These are phyloP conservation scores for Sylvilagus bachmani DNA, from an alignment of 2,113 vertebrate genomes.

Conservation along the genomic window DNA sequence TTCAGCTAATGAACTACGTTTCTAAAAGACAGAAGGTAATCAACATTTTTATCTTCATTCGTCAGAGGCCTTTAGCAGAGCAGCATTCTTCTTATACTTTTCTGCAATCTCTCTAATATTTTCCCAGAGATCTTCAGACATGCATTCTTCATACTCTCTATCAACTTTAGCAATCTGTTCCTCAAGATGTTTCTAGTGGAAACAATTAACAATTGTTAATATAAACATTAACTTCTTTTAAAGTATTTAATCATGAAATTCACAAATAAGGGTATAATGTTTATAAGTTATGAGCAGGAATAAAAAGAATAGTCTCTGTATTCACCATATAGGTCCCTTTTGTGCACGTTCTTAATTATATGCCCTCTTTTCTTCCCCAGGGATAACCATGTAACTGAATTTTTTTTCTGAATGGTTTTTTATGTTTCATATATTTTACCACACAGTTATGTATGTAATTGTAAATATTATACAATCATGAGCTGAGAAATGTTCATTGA, in stretches of 20 bases:
- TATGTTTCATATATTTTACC: neutral
- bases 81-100: constrained; percentile 86
- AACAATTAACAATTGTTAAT: constrained; percentile 57
- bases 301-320: neutral
- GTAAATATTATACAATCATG: neutral
- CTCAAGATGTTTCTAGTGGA: constrained; percentile 88
- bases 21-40: constrained; percentile 39
- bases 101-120: constrained; percentile 80
- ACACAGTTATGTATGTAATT: neutral
- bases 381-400: neutral
- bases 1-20: constrained; percentile 23
- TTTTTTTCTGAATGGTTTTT: neutral
- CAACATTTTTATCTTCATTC: constrained; percentile 52
- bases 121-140: constrained; percentile 85
- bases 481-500: neutral
- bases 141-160: constrained; percentile 85
- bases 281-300: neutral
- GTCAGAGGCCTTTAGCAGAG: constrained; percentile 56
- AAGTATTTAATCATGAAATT: constrained; percentile 60
- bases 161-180: constrained; percentile 86
- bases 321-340: neutral
- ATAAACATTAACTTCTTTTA: neutral
- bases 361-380: neutral
- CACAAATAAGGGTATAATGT: constrained; percentile 20
- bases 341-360: constrained; percentile 14